These are phyloP conservation scores for Craniophora ligustri DNA, from an alignment of 2,888 invertebrate species.

Conservation along the genomic window DNA sequence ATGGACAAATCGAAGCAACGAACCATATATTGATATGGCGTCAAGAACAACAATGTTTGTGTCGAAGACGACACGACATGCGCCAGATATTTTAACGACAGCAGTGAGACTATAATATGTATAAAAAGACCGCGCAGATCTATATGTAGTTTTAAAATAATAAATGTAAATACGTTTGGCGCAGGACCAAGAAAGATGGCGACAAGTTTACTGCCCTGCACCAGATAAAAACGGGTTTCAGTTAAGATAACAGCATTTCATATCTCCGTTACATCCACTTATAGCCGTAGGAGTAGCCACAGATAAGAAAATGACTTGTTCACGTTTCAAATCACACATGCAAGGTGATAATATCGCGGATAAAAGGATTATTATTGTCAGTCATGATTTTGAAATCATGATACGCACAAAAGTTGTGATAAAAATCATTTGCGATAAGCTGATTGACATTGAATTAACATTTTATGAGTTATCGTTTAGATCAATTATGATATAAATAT, in stretches of 20 bases:
- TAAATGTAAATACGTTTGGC: constrained; percentile 57
- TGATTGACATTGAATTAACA: background rate
- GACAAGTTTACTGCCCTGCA: constrained; percentile 59
- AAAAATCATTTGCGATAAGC: constrained; percentile 21
- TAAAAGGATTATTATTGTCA: background rate
- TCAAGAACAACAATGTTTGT: constrained; percentile 11
- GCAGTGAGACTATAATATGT: constrained; percentile 12
- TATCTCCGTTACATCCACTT: constrained; percentile 23
- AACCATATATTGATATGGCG: constrained; percentile 24
- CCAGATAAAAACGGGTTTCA: constrained; percentile 49
- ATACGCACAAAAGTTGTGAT: background rate
- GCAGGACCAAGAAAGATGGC: constrained; percentile 52
- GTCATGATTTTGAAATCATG: background rate
- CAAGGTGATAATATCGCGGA: constrained; percentile 1
- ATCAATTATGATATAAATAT: background rate
- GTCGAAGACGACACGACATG: constrained; percentile 14
- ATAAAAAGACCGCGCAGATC: constrained; percentile 35
- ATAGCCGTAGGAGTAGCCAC: constrained; percentile 14
- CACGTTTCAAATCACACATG: constrained; percentile 16
- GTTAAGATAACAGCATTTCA: constrained; percentile 50
- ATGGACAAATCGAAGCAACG: constrained; percentile 13
- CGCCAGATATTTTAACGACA: constrained; percentile 44
- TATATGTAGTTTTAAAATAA: constrained; percentile 40
- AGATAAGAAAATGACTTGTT: constrained; percentile 20
- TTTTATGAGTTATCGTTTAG: background rate